phyloP scores from a whole-genome alignment of 2,797 vertebrate species.

The Sebastes kiyomatsui region DNA sequence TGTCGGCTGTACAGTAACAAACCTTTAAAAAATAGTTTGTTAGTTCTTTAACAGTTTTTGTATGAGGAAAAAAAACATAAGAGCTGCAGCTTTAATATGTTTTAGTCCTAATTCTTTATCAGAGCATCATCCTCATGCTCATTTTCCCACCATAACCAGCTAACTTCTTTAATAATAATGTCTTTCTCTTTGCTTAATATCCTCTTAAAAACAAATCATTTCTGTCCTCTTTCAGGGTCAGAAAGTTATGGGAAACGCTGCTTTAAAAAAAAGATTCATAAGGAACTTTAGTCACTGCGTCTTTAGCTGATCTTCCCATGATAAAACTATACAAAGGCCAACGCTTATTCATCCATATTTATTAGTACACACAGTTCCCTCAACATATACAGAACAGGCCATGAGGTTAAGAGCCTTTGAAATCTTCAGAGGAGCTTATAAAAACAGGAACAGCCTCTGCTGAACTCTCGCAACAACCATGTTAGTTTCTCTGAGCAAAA shows the following conservation, averaged over 20 bases:
- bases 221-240: conserved; percentile 31
- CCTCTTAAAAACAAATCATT: conserved; percentile 13
- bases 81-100: background rate
- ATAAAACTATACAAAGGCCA: conserved; percentile 44
- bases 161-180: conserved; percentile 4
- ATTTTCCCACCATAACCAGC: conserved; percentile 3
- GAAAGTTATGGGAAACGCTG: conserved; percentile 60
- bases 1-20: background rate
- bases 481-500: background rate
- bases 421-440: conserved; percentile 42
- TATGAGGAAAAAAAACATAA: background rate
- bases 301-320: conserved; percentile 43
- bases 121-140: background rate
- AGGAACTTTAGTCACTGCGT: background rate
- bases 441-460: conserved; percentile 32
- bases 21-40: background rate
- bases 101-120: background rate
- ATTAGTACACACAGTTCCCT: conserved; percentile 27
- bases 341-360: conserved; percentile 54
- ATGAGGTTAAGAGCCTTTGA: conserved; percentile 44
- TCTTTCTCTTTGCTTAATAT: conserved; percentile 5
- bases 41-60: background rate
- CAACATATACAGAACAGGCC: conserved; percentile 30
- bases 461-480: conserved; percentile 18
- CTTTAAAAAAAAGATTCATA: conserved; percentile 9